Percentiles rank a stretch among this genome's conserved stretches.
These are phyloP conservation scores for Pasiphila rectangulata DNA, from an alignment of 2,888 invertebrate species.

Conservation along the genomic window DNA sequence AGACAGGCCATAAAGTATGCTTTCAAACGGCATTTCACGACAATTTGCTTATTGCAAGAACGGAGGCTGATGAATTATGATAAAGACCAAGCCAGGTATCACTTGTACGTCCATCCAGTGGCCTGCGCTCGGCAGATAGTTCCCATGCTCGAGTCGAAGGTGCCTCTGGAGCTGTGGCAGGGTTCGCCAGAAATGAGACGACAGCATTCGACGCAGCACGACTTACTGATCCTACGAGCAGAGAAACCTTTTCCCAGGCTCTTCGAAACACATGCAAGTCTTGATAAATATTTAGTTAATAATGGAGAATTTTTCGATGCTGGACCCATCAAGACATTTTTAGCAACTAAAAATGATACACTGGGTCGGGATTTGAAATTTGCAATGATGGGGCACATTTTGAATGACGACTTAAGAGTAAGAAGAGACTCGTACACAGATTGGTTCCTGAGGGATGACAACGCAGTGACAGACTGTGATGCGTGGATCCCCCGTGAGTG, in stretches of 20 bases:
- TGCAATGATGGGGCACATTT: background rate
- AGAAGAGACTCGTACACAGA: background rate
- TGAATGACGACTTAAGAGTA: background rate
- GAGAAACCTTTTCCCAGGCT: background rate
- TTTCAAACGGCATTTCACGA: background rate
- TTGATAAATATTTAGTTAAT: background rate
- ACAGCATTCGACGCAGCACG: background rate
- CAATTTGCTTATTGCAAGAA: background rate
- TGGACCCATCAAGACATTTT: background rate
- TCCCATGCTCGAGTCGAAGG: background rate
- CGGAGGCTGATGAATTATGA: too few species aligned
- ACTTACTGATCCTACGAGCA: background rate
- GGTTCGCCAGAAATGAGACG: background rate
- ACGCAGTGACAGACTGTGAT: background rate
- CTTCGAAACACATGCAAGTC: background rate
- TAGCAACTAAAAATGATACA: background rate
- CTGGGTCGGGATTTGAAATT: background rate
- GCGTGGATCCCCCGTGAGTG: slow-evolving; percentile 1
- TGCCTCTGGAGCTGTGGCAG: background rate
- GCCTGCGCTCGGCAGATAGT: background rate
- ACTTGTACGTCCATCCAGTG: background rate
- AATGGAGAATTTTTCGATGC: background rate
- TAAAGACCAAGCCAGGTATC: too few species aligned
- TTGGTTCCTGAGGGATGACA: background rate
- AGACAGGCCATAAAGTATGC: background rate